Evolutionary conservation across 2,888 invertebrate genomes (phyloP).

Genomic region (Drosophila subquinaria): DNA sequence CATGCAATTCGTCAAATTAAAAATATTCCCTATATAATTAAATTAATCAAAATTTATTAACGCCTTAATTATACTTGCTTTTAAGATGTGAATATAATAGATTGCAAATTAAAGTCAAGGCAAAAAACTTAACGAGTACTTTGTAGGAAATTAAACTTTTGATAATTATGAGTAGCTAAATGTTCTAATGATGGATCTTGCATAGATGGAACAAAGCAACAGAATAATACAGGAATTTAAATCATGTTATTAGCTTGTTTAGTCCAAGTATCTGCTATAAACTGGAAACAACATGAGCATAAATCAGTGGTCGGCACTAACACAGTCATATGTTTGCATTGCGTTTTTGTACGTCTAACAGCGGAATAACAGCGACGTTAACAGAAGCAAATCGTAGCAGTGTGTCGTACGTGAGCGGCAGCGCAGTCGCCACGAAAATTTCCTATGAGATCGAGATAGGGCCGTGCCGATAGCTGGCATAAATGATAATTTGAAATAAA

Average conservation of each 20-base stretch:
- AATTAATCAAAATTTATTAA: conserved; percentile 18
- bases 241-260: conserved; percentile 9
- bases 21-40: conserved; percentile 4
- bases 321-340: too few species aligned
- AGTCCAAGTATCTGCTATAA: conserved; percentile 13
- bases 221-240: not conserved
- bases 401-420: too few species aligned
- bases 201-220: conserved; percentile 7
- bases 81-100: conserved; percentile 4
- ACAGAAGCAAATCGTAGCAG: too few species aligned
- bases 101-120: not conserved
- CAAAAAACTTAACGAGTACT: not conserved
- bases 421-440: too few species aligned
- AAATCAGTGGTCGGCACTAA: too few species aligned
- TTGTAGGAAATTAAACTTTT: conserved; percentile 9
- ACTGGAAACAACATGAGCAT: conserved; percentile 12
- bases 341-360: too few species aligned
- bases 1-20: conserved; percentile 2
- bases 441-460: too few species aligned
- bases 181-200: conserved; percentile 8
- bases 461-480: too few species aligned
- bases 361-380: too few species aligned
- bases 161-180: not conserved
- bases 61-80: conserved; percentile 9
- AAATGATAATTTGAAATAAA: conserved; percentile 35